Conservation (phyloP, 2,888 invertebrate species). For the Ochropleura plecta region DNA sequence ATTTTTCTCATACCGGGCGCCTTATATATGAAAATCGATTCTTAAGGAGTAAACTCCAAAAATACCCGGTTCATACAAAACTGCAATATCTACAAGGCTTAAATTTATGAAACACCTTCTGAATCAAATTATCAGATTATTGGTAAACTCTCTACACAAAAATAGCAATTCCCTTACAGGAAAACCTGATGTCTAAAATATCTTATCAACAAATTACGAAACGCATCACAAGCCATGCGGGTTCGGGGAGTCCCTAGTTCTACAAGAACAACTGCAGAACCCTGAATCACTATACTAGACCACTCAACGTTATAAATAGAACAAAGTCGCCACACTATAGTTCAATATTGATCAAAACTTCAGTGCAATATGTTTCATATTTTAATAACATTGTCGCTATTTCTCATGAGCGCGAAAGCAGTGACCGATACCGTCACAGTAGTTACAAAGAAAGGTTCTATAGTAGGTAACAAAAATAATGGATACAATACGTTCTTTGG, state of each 20-base stretch:
- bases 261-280: background rate
- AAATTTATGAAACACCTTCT: background rate
- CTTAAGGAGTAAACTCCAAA: too few relatives aligned
- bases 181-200: background rate
- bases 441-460: conserved; percentile 67
- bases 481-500: conserved; percentile 79
- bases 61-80: background rate
- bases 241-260: conserved; percentile 23
- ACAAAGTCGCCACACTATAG: background rate
- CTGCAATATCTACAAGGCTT: background rate
- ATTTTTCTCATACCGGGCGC: too few relatives aligned
- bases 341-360: conserved; percentile 16
- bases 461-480: conserved; percentile 73
- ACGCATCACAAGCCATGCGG: background rate
- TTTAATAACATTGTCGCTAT: conserved; percentile 17
- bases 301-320: conserved; percentile 32
- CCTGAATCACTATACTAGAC: conserved; percentile 10
- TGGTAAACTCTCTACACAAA: background rate
- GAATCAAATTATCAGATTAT: background rate
- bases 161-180: too few relatives aligned
- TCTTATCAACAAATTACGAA: background rate
- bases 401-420: background rate
- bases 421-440: conserved; percentile 56
- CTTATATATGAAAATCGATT: too few relatives aligned
- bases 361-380: conserved; percentile 35